Evolutionary conservation across 30 jellyfish, hydroid and myxozoan genomes (phyloP), one percentile per base, ranked within the genome.

Genomic region (Catostylus mosaicus): DNA sequence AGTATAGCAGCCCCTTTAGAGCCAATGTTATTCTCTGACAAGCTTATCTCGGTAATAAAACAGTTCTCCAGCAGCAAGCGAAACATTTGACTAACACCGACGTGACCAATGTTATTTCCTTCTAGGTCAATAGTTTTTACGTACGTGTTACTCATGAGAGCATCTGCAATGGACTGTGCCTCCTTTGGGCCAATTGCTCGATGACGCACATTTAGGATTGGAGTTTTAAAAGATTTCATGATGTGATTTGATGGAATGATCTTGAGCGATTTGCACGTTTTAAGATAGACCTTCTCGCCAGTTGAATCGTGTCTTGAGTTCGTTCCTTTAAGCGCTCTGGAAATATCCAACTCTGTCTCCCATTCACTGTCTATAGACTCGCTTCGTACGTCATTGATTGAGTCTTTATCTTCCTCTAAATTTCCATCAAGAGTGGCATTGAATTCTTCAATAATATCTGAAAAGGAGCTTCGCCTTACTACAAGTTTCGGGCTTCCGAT

Each of bases 311-410:
- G 88, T 29, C 33, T 38, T 12, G 73, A 26, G 18, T 52, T 63
- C 19, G 71, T 7, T 47, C 57, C 45, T 19, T 12, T 27, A 2
- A 34, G 12, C 36, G 69, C 14, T 12, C n/a, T 16, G 4, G 35
- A 76, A n/a, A 63, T 84, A 35, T 85, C 95, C 30, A 85, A 40
- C 31, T 85, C 95, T 30, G 95, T 85, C 38, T 85, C 95, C 95
- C 95, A 85, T 26, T 73, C 95, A 34, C 88, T 85, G 27, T 85
- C 89, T 0, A 57, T 31, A 6, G 78, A 80, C 2, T 67, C 90
- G 0, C 82, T 32, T 27, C 75, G 52, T n/a, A 33, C 32, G 30
- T 18, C 73, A 16, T 40, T 18, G 30, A 12, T 14, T 20, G 1
- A 33, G 59, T 43, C 61, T n/a, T 23, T 32, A 12, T 29, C 68